phyloP scores from a whole-genome alignment of 2,888 invertebrate species.

The Ophraella communa region DNA sequence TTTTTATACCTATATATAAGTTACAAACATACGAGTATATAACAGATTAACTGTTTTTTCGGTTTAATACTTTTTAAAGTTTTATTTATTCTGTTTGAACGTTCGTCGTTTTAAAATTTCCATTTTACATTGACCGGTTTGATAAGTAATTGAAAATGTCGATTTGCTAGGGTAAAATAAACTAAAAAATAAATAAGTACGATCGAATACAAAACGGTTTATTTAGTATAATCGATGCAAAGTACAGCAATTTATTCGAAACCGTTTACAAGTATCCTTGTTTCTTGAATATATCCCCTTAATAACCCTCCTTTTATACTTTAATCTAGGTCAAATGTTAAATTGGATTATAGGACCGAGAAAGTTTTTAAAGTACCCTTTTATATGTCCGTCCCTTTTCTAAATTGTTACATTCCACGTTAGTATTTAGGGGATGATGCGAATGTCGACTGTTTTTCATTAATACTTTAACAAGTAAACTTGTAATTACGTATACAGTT shows the following conservation, averaged over 20 bases:
- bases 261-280: conserved; percentile 9
- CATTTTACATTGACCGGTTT: too few relatives aligned
- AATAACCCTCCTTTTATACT: conserved; percentile 3
- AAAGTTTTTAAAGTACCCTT: conserved; percentile 18
- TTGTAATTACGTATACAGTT: not conserved
- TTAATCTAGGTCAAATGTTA: conserved; percentile 20
- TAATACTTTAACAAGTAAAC: conserved; percentile 3
- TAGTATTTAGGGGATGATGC: conserved; percentile 22
- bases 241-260: conserved; percentile 11
- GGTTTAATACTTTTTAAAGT: too few relatives aligned
- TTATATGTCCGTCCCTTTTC: not conserved
- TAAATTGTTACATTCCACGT: conserved; percentile 9
- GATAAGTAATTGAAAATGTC: too few relatives aligned
- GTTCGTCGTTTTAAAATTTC: conserved; percentile 8
- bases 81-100: too few relatives aligned
- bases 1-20: too few relatives aligned
- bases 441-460: not conserved
- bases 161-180: too few relatives aligned
- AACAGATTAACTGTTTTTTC: too few relatives aligned
- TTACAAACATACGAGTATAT: too few relatives aligned
- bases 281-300: conserved; percentile 10
- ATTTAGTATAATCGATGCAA: conserved; percentile 8
- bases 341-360: conserved; percentile 15
- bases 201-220: conserved; percentile 6
- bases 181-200: conserved; percentile 6